phyloP scores from a whole-genome alignment of 2,888 invertebrate species.

The Zele albiditarsus region DNA sequence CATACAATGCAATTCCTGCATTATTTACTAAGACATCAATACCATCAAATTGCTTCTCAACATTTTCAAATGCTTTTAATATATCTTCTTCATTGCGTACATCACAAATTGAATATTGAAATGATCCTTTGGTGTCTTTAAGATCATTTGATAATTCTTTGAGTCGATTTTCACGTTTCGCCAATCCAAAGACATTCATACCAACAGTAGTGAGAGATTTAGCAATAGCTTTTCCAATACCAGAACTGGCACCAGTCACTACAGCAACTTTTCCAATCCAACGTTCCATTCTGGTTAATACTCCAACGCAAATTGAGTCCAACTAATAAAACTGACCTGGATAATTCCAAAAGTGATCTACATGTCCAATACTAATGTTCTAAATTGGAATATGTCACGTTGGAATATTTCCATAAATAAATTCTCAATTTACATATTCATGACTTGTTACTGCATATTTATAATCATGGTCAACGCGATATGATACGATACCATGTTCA shows the following conservation, averaged over 20 bases:
- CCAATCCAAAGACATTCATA: conserved; percentile 75
- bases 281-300: conserved; percentile 76
- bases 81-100: conserved; percentile 55
- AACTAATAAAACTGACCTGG: too few relatives aligned
- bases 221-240: conserved; percentile 76
- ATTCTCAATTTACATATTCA: too few relatives aligned
- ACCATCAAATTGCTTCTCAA: conserved; percentile 64
- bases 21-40: conserved; percentile 74
- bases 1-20: conserved; percentile 67
- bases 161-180: conserved; percentile 73
- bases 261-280: conserved; percentile 78
- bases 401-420: too few relatives aligned
- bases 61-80: conserved; percentile 52
- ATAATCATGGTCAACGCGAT: too few relatives aligned
- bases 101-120: conserved; percentile 61
- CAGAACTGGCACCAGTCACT: conserved; percentile 79
- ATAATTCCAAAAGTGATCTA: too few relatives aligned
- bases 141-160: conserved; percentile 55
- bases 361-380: too few relatives aligned
- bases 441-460: too few relatives aligned
- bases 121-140: conserved; percentile 56
- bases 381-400: too few relatives aligned
- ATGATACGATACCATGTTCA: too few relatives aligned
- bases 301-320: too few relatives aligned
- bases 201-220: conserved; percentile 73